Percentiles rank a stretch among this genome's conserved stretches.
These are phyloP conservation scores for Antechinus stuartii DNA, from an alignment of 2,113 vertebrate genomes.

Conservation along the genomic window DNA sequence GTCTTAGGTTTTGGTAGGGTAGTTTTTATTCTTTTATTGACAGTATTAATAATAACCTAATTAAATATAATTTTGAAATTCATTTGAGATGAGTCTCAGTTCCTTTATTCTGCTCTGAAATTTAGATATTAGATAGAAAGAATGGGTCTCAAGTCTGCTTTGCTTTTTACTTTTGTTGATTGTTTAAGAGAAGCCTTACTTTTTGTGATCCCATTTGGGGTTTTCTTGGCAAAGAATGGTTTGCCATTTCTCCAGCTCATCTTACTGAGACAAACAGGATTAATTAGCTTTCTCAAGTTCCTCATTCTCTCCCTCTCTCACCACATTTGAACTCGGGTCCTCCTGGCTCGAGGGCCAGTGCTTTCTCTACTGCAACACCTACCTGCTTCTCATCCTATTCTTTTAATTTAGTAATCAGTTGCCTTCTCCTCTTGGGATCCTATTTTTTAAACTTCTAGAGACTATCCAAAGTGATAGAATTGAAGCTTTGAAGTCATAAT, in stretches of 20 bases:
- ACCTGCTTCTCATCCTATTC: background rate
- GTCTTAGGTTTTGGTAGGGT: background rate
- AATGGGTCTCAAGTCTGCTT: background rate
- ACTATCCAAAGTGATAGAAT: background rate
- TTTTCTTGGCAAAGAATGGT: background rate
- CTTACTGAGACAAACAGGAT: background rate
- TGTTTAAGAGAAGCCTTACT: background rate
- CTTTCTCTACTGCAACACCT: background rate
- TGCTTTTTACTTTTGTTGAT: background rate
- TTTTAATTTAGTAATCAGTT: background rate
- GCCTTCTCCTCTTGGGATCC: background rate
- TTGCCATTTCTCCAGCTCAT: background rate
- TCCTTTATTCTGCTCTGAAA: background rate
- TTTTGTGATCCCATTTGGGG: background rate
- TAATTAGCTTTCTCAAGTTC: background rate
- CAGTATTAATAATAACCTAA: background rate
- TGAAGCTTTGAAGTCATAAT: background rate
- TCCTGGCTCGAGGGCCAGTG: background rate
- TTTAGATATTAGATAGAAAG: background rate
- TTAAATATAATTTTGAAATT: conserved; percentile 4
- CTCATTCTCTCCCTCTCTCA: no score
- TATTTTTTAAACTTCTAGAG: background rate
- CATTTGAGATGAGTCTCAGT: background rate
- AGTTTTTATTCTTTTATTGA: background rate
- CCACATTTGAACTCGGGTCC: background rate